A percentile compares a stretch with the other conserved stretches of the same genome.
phyloP scores from a whole-genome alignment of 2,113 vertebrate species.

The Zapus hudsonius region DNA sequence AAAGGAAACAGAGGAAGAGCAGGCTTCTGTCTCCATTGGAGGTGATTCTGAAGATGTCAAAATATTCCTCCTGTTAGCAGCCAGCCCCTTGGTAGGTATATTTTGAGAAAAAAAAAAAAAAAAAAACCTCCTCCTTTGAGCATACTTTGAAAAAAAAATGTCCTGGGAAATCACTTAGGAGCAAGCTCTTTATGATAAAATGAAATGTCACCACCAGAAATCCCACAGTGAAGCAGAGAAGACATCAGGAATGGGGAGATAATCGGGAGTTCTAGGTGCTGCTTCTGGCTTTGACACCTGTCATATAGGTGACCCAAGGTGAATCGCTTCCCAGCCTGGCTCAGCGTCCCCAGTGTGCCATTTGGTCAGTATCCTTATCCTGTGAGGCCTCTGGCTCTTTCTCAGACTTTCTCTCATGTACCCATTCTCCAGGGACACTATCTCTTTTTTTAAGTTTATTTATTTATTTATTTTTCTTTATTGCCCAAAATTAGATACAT shows the following conservation, averaged over 20 bases:
- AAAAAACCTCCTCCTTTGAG: background rate
- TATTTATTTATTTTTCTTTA: too few relatives aligned
- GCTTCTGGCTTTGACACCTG: background rate
- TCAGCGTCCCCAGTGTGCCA: background rate
- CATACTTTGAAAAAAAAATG: conserved; percentile 40
- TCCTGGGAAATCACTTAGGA: background rate
- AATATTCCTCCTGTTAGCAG: background rate
- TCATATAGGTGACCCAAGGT: too few relatives aligned
- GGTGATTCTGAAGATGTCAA: background rate
- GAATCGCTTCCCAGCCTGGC: background rate
- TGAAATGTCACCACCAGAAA: background rate
- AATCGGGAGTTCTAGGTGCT: background rate
- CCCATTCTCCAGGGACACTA: background rate
- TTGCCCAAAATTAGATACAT: too few relatives aligned
- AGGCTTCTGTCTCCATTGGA: background rate
- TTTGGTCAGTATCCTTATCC: background rate
- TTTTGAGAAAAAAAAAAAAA: background rate
- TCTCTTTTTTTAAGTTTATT: too few relatives aligned
- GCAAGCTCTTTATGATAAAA: background rate
- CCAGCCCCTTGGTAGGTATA: background rate
- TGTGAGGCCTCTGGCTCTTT: background rate
- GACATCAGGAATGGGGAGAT: background rate
- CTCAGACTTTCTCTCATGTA: background rate
- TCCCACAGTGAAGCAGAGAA: background rate
- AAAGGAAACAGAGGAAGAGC: background rate